These are phyloP conservation scores for Leucoraja erinaceus DNA, from an alignment of 2,113 vertebrate genomes.

Conservation along the genomic window DNA sequence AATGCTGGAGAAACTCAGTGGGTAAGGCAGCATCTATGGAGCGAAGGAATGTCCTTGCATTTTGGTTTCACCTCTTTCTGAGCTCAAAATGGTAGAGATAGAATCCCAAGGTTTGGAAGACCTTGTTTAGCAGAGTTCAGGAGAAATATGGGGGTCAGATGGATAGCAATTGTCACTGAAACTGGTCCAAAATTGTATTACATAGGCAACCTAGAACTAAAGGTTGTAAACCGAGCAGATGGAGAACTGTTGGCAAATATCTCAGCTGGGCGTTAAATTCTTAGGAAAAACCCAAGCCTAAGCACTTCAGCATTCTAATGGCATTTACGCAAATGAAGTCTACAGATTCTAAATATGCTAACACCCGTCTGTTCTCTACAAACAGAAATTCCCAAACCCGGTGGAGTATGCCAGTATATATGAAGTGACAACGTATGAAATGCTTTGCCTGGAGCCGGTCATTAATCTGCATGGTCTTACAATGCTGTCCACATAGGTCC, in stretches of 20 bases:
- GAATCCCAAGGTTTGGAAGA: neutral
- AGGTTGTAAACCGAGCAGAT: neutral
- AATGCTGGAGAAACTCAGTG: too few species aligned
- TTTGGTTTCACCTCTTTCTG: neutral
- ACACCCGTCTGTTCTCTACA: constrained; percentile 37
- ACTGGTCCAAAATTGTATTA: neutral
- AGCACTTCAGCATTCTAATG: constrained; percentile 28
- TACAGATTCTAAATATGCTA: constrained; percentile 44
- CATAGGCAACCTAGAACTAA: neutral
- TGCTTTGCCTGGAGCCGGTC: neutral
- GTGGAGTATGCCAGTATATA: constrained; percentile 9
- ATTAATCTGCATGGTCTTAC: neutral
- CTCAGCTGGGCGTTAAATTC: neutral
- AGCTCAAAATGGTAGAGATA: neutral
- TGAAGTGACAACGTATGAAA: neutral
- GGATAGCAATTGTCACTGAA: neutral
- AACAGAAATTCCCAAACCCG: constrained; percentile 40
- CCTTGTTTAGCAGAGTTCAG: neutral
- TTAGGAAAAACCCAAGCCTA: too few species aligned
- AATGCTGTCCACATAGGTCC: neutral
- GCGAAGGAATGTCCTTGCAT: neutral
- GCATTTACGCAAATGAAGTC: constrained; percentile 36
- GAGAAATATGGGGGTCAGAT: neutral
- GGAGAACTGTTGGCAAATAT: constrained; percentile 26
- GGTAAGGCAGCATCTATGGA: too few species aligned